A percentile compares a stretch with the other conserved stretches of the same genome.
phyloP scores from a whole-genome alignment of 2,113 vertebrate species.

The Hucho hucho region DNA sequence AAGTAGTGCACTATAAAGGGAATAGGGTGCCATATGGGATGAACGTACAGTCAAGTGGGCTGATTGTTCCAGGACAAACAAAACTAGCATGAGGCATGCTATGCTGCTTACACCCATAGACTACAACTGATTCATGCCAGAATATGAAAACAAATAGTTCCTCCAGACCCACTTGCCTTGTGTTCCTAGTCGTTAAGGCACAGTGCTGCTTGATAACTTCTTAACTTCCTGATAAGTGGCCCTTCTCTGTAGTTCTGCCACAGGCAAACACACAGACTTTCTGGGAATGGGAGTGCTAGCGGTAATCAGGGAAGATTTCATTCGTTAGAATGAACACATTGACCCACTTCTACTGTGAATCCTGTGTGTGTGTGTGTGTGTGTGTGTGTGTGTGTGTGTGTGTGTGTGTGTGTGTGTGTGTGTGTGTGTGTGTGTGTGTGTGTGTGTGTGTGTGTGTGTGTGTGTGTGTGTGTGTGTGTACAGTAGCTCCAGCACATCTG shows the following conservation, averaged over 20 bases:
- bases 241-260: no score
- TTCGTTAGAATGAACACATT: neutral
- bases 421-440: no score
- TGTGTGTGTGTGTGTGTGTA: neutral
- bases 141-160: neutral
- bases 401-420: no score
- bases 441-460: no score
- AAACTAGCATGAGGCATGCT: neutral
- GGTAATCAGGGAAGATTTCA: neutral
- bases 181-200: neutral
- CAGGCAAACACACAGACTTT: neutral
- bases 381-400: no score
- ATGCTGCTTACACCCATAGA: no score
- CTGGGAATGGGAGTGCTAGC: neutral
- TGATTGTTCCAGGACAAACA: slow-evolving; percentile 5
- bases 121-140: neutral
- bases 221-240: slow-evolving; percentile 1
- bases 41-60: slow-evolving; percentile 7
- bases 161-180: neutral
- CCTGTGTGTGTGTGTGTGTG: no score
- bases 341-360: slow-evolving; percentile 5
- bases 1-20: no score
- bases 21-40: no score
- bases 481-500: neutral
- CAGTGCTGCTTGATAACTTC: no score